Evolutionary conservation across 2,797 vertebrate genomes (phyloP).

Genomic region (Cuculus canorus): DNA sequence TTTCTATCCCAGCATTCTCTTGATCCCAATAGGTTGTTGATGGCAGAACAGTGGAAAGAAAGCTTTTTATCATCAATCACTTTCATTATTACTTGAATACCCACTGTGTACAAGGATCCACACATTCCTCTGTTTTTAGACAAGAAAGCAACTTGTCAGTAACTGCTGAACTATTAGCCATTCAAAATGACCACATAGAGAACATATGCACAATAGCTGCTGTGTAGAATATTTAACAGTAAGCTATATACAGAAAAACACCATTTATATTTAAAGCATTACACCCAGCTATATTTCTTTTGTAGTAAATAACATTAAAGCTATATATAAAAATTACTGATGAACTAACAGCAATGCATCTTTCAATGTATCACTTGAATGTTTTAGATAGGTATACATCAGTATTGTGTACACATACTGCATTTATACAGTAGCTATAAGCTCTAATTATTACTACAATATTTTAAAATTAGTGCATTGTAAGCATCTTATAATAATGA

Average conservation of each 20-base stretch:
- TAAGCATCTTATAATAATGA: background rate
- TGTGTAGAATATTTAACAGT: conserved; percentile 11
- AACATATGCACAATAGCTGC: background rate
- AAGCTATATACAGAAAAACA: background rate
- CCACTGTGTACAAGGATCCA: background rate
- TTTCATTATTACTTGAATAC: conserved; percentile 4
- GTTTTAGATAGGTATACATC: background rate
- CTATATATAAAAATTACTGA: background rate
- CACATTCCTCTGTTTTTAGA: conserved; percentile 30
- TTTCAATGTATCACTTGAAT: background rate
- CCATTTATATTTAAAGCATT: background rate
- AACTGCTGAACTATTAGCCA: background rate
- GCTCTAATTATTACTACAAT: background rate
- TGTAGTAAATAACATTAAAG: background rate
- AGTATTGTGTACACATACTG: background rate
- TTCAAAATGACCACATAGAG: conserved; percentile 18
- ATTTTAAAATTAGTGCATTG: background rate
- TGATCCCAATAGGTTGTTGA: conserved; percentile 49
- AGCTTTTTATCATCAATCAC: conserved; percentile 52
- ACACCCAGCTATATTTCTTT: background rate
- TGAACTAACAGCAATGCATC: background rate
- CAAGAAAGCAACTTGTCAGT: conserved; percentile 26
- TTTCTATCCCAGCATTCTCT: conserved; percentile 45
- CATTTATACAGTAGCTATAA: background rate
- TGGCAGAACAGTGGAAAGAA: conserved; percentile 38